A percentile compares a stretch with the other conserved stretches of the same genome.
phyloP scores from a whole-genome alignment of 1,140 invertebrate species.

The Drosophila bocki region DNA sequence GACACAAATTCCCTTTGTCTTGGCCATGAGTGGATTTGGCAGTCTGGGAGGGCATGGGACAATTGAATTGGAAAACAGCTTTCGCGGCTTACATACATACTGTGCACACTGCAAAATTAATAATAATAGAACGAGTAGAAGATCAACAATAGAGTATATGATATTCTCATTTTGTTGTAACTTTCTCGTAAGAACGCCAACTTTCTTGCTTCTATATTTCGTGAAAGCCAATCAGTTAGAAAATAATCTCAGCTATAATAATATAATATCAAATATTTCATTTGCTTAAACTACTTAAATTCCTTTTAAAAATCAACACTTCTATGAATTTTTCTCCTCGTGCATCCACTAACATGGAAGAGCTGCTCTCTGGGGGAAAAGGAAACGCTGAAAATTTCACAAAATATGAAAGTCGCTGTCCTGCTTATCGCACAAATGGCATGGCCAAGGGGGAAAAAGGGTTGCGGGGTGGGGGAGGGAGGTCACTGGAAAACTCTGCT shows the following conservation, averaged over 20 bases:
- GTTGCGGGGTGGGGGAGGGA: neutral
- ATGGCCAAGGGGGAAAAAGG: slow-evolving; percentile 12
- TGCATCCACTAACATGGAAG: slow-evolving; percentile 13
- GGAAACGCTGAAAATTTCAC: slow-evolving; percentile 47
- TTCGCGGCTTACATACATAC: slow-evolving; percentile 62
- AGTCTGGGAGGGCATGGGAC: slow-evolving; percentile 15
- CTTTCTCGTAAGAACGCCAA: neutral
- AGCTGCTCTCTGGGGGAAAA: slow-evolving; percentile 21
- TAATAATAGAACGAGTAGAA: neutral
- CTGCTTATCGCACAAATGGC: slow-evolving; percentile 58
- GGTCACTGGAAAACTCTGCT: slow-evolving; percentile 16
- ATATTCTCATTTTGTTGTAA: neutral
- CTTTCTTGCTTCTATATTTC: neutral
- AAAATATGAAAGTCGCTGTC: slow-evolving; percentile 64
- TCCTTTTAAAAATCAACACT: neutral
- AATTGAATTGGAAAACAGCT: slow-evolving; percentile 75
- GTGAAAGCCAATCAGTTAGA: neutral
- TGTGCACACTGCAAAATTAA: slow-evolving; percentile 19
- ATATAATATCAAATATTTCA: too few species aligned
- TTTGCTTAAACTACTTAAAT: neutral
- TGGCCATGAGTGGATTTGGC: slow-evolving; percentile 57
- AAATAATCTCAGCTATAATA: neutral
- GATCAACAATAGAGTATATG: neutral
- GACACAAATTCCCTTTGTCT: slow-evolving; percentile 50
- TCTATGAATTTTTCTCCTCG: neutral